A percentile compares a stretch with the other conserved stretches of the same genome.
These are phyloP conservation scores for Drosophila setosimentum DNA, from an alignment of 2,888 invertebrate genomes.

Conservation along the genomic window DNA sequence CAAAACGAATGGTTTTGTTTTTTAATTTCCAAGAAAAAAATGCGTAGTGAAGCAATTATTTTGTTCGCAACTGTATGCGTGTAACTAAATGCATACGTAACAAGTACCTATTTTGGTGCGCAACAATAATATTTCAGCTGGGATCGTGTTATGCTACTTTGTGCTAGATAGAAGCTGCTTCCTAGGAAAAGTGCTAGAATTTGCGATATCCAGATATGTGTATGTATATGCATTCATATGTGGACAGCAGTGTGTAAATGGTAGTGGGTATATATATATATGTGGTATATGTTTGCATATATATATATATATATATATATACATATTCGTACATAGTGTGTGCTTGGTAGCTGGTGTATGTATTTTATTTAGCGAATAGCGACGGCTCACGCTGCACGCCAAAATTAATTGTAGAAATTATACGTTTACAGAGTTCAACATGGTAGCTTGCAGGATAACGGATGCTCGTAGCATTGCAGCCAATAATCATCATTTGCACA, in stretches of 20 bases:
- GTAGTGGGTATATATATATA: slow-evolving; percentile 30
- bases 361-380: slow-evolving; percentile 81
- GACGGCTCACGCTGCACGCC: slow-evolving; percentile 85
- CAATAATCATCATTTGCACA: slow-evolving; percentile 85
- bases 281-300: slow-evolving; percentile 13
- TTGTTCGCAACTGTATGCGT: not conserved
- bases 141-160: slow-evolving; percentile 57
- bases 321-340: slow-evolving; percentile 61
- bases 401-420: slow-evolving; percentile 88
- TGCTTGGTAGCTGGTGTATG: slow-evolving; percentile 69
- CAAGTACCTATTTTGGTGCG: slow-evolving; percentile 26
- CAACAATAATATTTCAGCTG: slow-evolving; percentile 20
- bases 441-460: slow-evolving; percentile 98
- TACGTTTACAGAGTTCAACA: slow-evolving; percentile 97
- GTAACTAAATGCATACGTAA: slow-evolving; percentile 11
- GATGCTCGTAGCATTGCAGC: slow-evolving; percentile 94
- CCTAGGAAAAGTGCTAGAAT: slow-evolving; percentile 20
- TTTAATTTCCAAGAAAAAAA: not conserved
- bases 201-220: not conserved
- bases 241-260: slow-evolving; percentile 42
- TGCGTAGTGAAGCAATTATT: not conserved
- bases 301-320: slow-evolving; percentile 47
- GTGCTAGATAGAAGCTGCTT: slow-evolving; percentile 34
- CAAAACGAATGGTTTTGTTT: not conserved
- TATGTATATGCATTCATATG: slow-evolving; percentile 20